Percentiles rank a stretch among this genome's conserved stretches.
Conservation (phyloP, 1,140 invertebrate species). For the Eubasilissa regina region DNA sequence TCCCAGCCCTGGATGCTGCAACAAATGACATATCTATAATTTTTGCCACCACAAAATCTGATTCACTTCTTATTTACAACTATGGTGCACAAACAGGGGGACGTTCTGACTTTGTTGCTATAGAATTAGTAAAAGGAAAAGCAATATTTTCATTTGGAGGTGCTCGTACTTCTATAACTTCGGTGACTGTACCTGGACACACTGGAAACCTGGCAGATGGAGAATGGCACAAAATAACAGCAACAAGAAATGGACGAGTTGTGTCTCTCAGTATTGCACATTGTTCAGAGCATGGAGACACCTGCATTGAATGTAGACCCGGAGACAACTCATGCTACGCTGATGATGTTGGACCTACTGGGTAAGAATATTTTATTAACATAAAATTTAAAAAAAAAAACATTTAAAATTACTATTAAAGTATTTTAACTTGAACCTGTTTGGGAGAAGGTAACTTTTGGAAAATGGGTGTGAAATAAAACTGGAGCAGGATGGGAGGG, state of each 20-base stretch:
- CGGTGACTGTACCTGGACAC: constrained; percentile 77
- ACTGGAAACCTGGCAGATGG: constrained; percentile 85
- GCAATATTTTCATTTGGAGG: constrained; percentile 93
- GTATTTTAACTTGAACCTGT: no score
- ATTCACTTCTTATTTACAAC: constrained; percentile 91
- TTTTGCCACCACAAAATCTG: constrained; percentile 91
- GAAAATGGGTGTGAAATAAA: no score
- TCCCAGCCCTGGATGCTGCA: constrained; percentile 86
- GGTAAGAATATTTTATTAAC: constrained; percentile 62
- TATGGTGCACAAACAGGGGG: constrained; percentile 90
- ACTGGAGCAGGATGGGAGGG: no score
- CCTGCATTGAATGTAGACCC: constrained; percentile 88
- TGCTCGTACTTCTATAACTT: constrained; percentile 87
- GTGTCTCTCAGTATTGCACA: constrained; percentile 86
- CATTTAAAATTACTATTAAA: not conserved
- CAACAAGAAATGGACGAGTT: constrained; percentile 89
- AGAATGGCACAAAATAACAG: constrained; percentile 92
- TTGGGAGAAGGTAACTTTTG: no score
- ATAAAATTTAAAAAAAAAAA: not conserved
- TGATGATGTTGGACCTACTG: constrained; percentile 87
- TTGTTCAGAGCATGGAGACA: constrained; percentile 88
- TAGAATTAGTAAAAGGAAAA: constrained; percentile 88
- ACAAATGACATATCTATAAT: constrained; percentile 93
- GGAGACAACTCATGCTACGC: constrained; percentile 86
- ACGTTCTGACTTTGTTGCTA: constrained; percentile 91